A percentile compares a stretch with the other conserved stretches of the same genome.
These are phyloP conservation scores for Glossosoma conforme DNA, from an alignment of 1,140 invertebrate species.

Conservation along the genomic window DNA sequence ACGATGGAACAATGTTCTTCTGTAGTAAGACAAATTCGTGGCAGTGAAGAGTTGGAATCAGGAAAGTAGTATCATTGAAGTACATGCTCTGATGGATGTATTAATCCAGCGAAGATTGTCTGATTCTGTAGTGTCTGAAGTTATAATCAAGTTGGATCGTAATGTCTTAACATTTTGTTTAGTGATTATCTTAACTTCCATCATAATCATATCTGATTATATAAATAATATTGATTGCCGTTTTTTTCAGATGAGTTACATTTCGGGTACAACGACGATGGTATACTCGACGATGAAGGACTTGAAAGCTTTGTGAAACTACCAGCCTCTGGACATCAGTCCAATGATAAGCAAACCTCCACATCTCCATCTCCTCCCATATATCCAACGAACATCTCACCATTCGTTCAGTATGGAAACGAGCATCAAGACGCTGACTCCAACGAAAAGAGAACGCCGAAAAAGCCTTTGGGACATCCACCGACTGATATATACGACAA, in stretches of 20 bases:
- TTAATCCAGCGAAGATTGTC: no score
- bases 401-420: conserved; percentile 49
- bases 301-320: conserved; percentile 20
- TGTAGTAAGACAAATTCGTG: no score
- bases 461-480: conserved; percentile 32
- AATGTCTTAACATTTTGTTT: not conserved
- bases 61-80: no score
- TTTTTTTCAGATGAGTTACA: conserved; percentile 17
- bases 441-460: conserved; percentile 37
- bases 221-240: not conserved
- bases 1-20: no score
- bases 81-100: no score
- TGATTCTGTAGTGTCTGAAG: no score
- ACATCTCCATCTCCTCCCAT: conserved; percentile 39
- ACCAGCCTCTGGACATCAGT: conserved; percentile 4
- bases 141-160: no score
- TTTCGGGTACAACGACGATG: conserved; percentile 37
- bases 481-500: conserved; percentile 32
- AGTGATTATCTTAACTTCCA: not conserved
- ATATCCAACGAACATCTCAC: conserved; percentile 44
- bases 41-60: no score
- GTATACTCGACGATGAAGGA: conserved; percentile 35
- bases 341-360: conserved; percentile 33
- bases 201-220: not conserved
- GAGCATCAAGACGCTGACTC: conserved; percentile 35